Percentiles rank a stretch among this genome's conserved stretches.
Conservation (phyloP, 2,797 vertebrate genomes). For the Sebastes hubbsi region DNA sequence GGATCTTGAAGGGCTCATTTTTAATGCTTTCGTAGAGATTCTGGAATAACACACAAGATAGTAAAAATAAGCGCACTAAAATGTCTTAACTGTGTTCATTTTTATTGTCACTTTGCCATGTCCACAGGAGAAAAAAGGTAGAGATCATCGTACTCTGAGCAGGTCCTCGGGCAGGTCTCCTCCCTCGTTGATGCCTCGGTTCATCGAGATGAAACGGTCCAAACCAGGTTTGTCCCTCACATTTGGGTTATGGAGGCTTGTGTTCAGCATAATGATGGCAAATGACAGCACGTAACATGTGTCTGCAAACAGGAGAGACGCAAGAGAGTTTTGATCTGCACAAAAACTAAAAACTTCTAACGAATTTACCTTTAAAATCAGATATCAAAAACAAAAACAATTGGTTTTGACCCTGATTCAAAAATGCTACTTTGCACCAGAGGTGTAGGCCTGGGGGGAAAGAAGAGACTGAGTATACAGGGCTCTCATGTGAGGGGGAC, state of each 20-base stretch:
- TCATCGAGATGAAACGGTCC: constrained; percentile 96
- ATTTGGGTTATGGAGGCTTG: constrained; percentile 97
- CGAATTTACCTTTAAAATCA: not conserved
- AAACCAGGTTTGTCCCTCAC: constrained; percentile 94
- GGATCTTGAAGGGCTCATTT: constrained; percentile 96
- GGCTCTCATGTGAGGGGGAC: too few relatives aligned
- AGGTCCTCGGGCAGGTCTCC: constrained; percentile 96
- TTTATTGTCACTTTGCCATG: not conserved
- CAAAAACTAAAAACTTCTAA: not conserved
- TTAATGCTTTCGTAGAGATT: constrained; percentile 94
- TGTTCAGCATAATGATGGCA: constrained; percentile 98
- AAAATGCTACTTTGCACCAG: not conserved
- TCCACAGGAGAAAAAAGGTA: not conserved
- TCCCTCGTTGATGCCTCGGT: constrained; percentile 95
- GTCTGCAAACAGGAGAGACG: constrained; percentile 77
- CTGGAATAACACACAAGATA: constrained; percentile 56
- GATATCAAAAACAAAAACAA: not conserved
- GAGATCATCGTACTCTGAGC: constrained; percentile 84
- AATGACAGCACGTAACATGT: constrained; percentile 97
- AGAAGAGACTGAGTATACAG: not conserved
- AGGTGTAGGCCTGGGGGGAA: not conserved
- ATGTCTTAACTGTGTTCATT: not conserved
- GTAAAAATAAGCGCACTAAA: not conserved
- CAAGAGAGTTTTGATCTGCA: not conserved
- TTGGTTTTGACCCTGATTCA: not conserved